phyloP scores from a whole-genome alignment of 2,888 invertebrate species.

The Scelioninae gen. 2 region DNA sequence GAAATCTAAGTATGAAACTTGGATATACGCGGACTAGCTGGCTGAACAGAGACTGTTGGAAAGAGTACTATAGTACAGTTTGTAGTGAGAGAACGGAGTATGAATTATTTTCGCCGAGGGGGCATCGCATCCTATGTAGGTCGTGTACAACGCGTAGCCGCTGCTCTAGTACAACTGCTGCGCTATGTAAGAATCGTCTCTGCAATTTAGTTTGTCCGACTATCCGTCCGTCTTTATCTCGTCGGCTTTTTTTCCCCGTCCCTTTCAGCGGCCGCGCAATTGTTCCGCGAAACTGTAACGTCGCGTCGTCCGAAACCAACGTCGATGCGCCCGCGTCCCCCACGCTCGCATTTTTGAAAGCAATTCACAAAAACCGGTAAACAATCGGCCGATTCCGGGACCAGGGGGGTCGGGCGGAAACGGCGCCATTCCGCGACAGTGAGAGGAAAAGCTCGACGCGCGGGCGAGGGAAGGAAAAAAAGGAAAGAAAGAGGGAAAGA shows the following conservation, averaged over 20 bases:
- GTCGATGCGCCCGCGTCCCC: too few relatives aligned
- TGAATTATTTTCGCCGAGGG: conserved; percentile 76
- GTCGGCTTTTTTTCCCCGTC: neutral
- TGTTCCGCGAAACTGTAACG: too few relatives aligned
- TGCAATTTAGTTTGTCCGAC: conserved; percentile 52
- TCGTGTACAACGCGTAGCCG: conserved; percentile 73
- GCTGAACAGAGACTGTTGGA: conserved; percentile 51
- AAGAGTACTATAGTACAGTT: conserved; percentile 62
- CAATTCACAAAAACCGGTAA: too few relatives aligned
- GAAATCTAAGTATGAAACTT: conserved; percentile 49
- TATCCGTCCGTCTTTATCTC: conserved; percentile 6
- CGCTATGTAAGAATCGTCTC: conserved; percentile 59
- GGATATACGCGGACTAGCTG: conserved; percentile 46
- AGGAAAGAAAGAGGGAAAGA: too few relatives aligned
- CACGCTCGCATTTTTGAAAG: too few relatives aligned
- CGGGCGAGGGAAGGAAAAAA: too few relatives aligned
- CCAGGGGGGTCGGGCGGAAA: too few relatives aligned
- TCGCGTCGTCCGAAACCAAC: too few relatives aligned
- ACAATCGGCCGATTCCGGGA: too few relatives aligned
- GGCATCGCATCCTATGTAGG: conserved; percentile 76
- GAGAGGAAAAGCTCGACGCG: too few relatives aligned
- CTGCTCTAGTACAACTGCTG: conserved; percentile 60
- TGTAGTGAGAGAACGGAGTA: conserved; percentile 65
- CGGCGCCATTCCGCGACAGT: too few relatives aligned
- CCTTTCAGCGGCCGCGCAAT: neutral